These are phyloP conservation scores for Eristalis pertinax DNA, from an alignment of 2,888 invertebrate species.

Conservation along the genomic window DNA sequence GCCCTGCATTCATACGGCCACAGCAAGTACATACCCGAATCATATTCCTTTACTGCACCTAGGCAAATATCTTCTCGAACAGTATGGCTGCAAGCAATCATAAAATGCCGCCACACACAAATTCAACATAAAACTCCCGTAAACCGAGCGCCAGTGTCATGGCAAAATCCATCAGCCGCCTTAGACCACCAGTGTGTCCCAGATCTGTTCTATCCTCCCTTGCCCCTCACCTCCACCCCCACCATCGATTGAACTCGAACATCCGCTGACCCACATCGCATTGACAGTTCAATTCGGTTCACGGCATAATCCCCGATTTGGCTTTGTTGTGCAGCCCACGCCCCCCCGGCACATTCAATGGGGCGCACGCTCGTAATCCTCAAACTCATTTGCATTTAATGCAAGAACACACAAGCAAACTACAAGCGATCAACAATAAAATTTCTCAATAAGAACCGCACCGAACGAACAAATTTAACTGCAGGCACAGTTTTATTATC, in stretches of 20 bases:
- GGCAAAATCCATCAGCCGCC: too few relatives aligned
- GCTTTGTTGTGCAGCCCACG: neutral
- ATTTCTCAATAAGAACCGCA: constrained; percentile 5
- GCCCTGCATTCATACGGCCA: too few relatives aligned
- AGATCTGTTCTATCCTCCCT: too few relatives aligned
- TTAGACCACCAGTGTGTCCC: too few relatives aligned
- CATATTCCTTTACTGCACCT: too few relatives aligned
- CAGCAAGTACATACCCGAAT: too few relatives aligned
- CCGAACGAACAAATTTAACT: constrained; percentile 19
- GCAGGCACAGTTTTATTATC: constrained; percentile 14
- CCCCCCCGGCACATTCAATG: neutral
- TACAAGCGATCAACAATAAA: neutral
- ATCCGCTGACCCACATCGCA: neutral
- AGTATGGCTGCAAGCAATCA: too few relatives aligned
- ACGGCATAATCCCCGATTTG: neutral
- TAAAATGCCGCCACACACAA: too few relatives aligned
- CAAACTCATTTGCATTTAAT: constrained; percentile 4
- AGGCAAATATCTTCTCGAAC: too few relatives aligned
- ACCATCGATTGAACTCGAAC: neutral
- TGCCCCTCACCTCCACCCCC: neutral
- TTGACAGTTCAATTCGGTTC: neutral
- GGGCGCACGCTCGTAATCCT: neutral
- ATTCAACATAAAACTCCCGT: too few relatives aligned
- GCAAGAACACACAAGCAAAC: neutral
- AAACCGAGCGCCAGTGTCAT: too few relatives aligned